Evolutionary conservation across 2,888 invertebrate species (phyloP).

Genomic region (Cantharis lateralis): DNA sequence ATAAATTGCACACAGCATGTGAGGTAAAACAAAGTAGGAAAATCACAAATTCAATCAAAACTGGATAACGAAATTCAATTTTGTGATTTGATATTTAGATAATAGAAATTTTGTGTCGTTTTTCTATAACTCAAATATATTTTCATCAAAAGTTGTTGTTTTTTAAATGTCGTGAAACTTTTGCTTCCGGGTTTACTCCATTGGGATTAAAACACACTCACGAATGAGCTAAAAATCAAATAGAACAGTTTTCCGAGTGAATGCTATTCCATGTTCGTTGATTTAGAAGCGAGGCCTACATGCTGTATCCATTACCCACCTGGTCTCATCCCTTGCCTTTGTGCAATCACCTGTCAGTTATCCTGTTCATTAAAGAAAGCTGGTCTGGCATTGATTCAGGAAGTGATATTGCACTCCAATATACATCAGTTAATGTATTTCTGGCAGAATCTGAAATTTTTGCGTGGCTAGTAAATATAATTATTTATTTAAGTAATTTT

Average conservation of each 20-base stretch:
- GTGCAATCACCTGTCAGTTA: slow-evolving; percentile 45
- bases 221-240: slow-evolving; percentile 26
- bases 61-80: neutral
- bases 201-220: slow-evolving; percentile 25
- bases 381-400: slow-evolving; percentile 29
- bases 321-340: slow-evolving; percentile 38
- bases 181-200: slow-evolving; percentile 16
- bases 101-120: neutral
- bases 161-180: slow-evolving; percentile 18
- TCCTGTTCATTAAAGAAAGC: slow-evolving; percentile 41
- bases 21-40: neutral
- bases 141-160: slow-evolving; percentile 10
- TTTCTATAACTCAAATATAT: slow-evolving; percentile 1
- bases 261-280: slow-evolving; percentile 47
- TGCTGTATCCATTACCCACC: slow-evolving; percentile 50
- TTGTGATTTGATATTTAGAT: neutral
- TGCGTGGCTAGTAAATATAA: neutral
- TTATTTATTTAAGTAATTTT: neutral
- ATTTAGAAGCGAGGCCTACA: slow-evolving; percentile 48
- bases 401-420: slow-evolving; percentile 12
- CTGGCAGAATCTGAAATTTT: neutral
- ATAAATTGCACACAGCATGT: neutral
- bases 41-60: neutral
- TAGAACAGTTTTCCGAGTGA: slow-evolving; percentile 42
- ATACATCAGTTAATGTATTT: slow-evolving; percentile 7